Percentiles rank a stretch among this genome's conserved stretches.
Conservation (phyloP, 37 sponge, comb jelly and placozoan species). For the Eunapius fragilis region DNA sequence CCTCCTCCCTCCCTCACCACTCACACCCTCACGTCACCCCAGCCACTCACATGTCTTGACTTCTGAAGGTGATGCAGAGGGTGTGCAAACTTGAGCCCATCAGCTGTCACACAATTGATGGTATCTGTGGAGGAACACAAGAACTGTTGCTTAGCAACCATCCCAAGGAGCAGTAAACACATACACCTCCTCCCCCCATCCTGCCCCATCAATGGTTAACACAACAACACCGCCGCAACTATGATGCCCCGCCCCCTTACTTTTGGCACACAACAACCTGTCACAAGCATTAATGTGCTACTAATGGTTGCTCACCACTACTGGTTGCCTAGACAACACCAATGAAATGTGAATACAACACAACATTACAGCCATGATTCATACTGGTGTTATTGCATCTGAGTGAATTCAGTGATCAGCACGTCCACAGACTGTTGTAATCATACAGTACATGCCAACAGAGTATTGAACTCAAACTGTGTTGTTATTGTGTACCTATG, state of each 20-base stretch:
- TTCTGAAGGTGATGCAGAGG: slow-evolving; percentile 95
- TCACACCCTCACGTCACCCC: background rate
- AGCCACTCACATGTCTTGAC: slow-evolving; percentile 48
- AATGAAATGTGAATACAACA: background rate
- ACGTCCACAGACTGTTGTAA: too few species aligned
- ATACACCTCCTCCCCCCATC: too few species aligned
- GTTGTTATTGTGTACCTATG: too few species aligned
- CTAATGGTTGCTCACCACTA: too few species aligned
- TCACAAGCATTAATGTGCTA: too few species aligned
- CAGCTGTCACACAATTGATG: slow-evolving; percentile 91
- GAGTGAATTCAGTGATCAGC: too few species aligned
- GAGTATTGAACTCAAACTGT: too few species aligned
- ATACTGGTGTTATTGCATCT: too few species aligned
- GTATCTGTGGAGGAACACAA: slow-evolving; percentile 26
- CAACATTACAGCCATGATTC: background rate
- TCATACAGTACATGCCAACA: too few species aligned
- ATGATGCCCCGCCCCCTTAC: background rate
- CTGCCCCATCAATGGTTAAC: too few species aligned
- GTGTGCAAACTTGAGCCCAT: slow-evolving; percentile 95
- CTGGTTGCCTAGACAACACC: background rate
- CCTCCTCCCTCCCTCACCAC: too few species aligned
- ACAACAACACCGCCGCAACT: too few species aligned
- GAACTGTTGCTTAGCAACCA: background rate
- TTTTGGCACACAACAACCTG: background rate
- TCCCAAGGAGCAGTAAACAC: background rate